A percentile compares a stretch with the other conserved stretches of the same genome.
Conservation (phyloP, 2,797 vertebrate species). For the Macropodus opercularis region DNA sequence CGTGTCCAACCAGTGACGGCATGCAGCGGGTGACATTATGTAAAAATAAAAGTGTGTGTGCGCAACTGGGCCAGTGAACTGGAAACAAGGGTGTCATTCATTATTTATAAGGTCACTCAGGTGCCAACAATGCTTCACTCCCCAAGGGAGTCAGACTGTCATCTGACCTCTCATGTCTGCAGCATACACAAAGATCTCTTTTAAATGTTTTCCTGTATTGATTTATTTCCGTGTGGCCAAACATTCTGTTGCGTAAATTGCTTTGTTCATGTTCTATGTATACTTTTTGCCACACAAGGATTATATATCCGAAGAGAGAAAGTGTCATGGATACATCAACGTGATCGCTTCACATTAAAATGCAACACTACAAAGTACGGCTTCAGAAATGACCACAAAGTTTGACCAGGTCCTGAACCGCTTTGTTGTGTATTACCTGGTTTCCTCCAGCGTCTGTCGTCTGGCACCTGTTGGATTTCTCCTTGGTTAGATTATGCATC, state of each 20-base stretch:
- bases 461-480: background rate
- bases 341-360: conserved; percentile 7
- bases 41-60: conserved; percentile 36
- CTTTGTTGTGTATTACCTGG: too few species aligned
- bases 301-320: conserved; percentile 8
- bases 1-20: conserved; percentile 4
- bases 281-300: background rate
- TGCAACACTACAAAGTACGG: background rate
- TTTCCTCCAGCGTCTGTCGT: too few species aligned
- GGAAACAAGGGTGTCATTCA: conserved; percentile 66
- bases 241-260: background rate
- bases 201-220: conserved; percentile 20
- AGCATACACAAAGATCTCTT: conserved; percentile 28
- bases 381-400: background rate
- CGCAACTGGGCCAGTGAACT: conserved; percentile 46
- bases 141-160: conserved; percentile 48
- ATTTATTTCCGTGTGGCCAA: conserved; percentile 4
- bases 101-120: conserved; percentile 71
- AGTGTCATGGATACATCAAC: background rate
- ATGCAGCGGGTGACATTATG: conserved; percentile 37
- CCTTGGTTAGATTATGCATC: background rate
- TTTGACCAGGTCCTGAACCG: too few species aligned
- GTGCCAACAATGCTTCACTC: conserved; percentile 53
- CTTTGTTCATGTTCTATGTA: background rate
- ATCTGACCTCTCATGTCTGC: conserved; percentile 51